Conservation (phyloP, 2,797 vertebrate genomes). For the Apodemus agrarius region DNA sequence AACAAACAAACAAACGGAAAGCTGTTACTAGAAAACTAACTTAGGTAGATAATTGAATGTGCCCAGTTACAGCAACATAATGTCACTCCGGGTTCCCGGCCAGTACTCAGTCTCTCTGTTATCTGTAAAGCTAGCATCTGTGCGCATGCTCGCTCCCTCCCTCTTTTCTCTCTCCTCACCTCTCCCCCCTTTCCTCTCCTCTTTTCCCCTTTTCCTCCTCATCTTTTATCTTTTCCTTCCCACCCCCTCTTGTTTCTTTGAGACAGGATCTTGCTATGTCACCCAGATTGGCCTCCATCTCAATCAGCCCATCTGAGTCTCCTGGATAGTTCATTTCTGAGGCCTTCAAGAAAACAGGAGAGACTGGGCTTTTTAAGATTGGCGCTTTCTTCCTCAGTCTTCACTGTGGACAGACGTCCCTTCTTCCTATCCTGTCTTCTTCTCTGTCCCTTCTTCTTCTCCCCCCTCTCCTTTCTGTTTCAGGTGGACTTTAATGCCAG, state of each 20-base stretch:
- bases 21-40: not conserved
- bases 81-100: not conserved
- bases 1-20: too few relatives aligned
- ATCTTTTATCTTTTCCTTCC: not conserved
- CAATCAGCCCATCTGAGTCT: not conserved
- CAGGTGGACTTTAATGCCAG: not conserved
- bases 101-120: not conserved
- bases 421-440: rapidly evolving
- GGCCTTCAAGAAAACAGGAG: not conserved
- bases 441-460: rapidly evolving
- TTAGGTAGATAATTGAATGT: not conserved
- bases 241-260: not conserved
- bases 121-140: too few relatives aligned
- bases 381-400: not conserved
- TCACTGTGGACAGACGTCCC: not conserved
- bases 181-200: rapidly evolving
- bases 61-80: rapidly evolving
- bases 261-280: not conserved
- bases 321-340: not conserved
- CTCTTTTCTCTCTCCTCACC: not conserved
- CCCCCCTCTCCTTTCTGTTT: rapidly evolving
- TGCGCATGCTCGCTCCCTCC: too few relatives aligned
- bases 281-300: not conserved
- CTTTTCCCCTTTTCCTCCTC: rapidly evolving
- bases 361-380: not conserved